Evolutionary conservation across 1,140 invertebrate genomes (phyloP), one percentile per base, ranked within the genome.

Genomic region (Eumeta japonica): DNA sequence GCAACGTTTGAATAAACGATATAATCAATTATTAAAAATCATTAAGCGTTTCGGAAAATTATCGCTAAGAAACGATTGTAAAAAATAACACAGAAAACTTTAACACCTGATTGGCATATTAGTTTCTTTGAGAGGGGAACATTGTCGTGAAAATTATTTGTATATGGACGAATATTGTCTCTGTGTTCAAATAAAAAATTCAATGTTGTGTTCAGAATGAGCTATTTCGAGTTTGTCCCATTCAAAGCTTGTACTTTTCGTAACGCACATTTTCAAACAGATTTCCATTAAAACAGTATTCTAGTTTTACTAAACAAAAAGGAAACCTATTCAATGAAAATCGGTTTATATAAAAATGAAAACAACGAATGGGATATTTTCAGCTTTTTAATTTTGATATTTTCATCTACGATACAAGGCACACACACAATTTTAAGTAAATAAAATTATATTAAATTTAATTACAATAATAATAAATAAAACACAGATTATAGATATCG

Each of bases 331-430:
- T 24, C 5, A n/a, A 24, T 24, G 20, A n/a, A n/a, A 7, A 7
- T 24, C n/a, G n/a, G n/a, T 24, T 24, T 7, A 7, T 24, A 24
- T 24, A 24, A 29, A 45, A 54, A 63, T 51, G 48, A 53, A 66
- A 72, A 62, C 52, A 7, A 64, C 60, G 47, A 52, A 45, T 36
- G 5, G 57, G 62, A 71, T 71, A 62, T 55, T 74, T 74, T 72
- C 46, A 35, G 3, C 43, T 50, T 74, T 76, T 77, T 77, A 75
- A 77, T 76, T 58, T 74, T 71, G 71, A 77, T 74, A 71, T 76
- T 77, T 77, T 77, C 63, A 68, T 77, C 75, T 77, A 77, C 73
- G 60, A 76, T 77, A 77, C 73, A 77, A 77, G 75, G 73, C 73
- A 77, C 75, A 77, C 75, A 77, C 75, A 77, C 75, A 77, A 74